Conservation (phyloP, 2,888 invertebrate species). For the Apoda limacodes region DNA sequence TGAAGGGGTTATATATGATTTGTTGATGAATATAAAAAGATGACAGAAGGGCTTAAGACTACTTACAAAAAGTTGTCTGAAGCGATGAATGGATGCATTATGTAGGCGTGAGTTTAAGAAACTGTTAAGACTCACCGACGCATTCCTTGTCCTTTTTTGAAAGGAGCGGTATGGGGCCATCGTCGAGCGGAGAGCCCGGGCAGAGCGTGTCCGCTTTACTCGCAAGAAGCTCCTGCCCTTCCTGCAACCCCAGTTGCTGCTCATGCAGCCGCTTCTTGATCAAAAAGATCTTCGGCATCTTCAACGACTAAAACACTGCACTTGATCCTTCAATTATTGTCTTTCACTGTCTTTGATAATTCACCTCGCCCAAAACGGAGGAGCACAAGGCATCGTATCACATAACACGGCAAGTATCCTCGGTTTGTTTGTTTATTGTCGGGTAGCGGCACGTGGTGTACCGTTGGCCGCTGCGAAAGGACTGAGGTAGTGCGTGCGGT, state of each 20-base stretch:
- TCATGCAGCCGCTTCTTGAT: slow-evolving; percentile 92
- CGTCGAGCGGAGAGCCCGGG: slow-evolving; percentile 67
- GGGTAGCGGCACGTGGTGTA: slow-evolving; percentile 64
- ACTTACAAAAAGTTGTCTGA: slow-evolving; percentile 20
- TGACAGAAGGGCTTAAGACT: slow-evolving; percentile 17
- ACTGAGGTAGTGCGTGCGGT: slow-evolving; percentile 61
- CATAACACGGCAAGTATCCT: slow-evolving; percentile 58
- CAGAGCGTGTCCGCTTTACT: slow-evolving; percentile 73
- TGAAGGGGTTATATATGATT: too few species aligned
- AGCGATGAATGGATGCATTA: slow-evolving; percentile 25
- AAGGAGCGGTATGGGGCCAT: slow-evolving; percentile 73
- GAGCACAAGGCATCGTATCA: slow-evolving; percentile 58
- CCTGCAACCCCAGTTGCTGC: slow-evolving; percentile 87
- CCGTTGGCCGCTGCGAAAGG: slow-evolving; percentile 67
- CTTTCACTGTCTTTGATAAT: slow-evolving; percentile 51
- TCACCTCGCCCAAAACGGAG: slow-evolving; percentile 32
- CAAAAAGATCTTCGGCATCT: slow-evolving; percentile 94
- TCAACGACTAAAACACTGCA: slow-evolving; percentile 52
- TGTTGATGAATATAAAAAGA: slow-evolving; percentile 18
- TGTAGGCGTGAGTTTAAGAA: slow-evolving; percentile 15
- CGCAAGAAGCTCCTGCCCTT: slow-evolving; percentile 81
- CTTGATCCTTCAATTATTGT: slow-evolving; percentile 51
- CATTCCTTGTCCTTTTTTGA: slow-evolving; percentile 64
- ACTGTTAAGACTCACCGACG: slow-evolving; percentile 38
- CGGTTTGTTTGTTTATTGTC: slow-evolving; percentile 54